Percentiles rank a stretch among this genome's conserved stretches.
Conservation (phyloP, 2,113 vertebrate species). For the Regulus satrapa region DNA sequence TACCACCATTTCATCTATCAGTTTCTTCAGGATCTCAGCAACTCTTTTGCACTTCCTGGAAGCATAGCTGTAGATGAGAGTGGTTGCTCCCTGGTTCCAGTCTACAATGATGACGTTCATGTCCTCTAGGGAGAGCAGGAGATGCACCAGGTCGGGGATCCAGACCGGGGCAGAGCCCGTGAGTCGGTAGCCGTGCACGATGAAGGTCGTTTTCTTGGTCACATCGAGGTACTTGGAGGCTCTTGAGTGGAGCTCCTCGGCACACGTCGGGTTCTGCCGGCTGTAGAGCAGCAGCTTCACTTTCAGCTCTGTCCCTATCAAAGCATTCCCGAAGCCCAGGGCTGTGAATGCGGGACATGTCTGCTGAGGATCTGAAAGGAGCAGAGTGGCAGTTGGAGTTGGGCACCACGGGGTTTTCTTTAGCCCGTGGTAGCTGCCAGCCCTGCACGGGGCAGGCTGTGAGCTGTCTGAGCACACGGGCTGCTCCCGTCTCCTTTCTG, state of each 20-base stretch:
- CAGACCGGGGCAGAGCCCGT: slow-evolving; percentile 85
- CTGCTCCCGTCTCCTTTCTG: not conserved
- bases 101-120: slow-evolving; percentile 89
- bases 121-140: slow-evolving; percentile 77
- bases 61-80: slow-evolving; percentile 81
- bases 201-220: slow-evolving; percentile 79
- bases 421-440: not conserved
- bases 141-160: slow-evolving; percentile 75
- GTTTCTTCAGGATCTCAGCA: slow-evolving; percentile 79
- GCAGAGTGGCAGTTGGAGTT: not conserved
- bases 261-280: slow-evolving; percentile 75
- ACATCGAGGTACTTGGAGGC: slow-evolving; percentile 73
- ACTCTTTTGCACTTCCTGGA: slow-evolving; percentile 78
- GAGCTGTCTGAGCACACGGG: not conserved
- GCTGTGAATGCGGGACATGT: slow-evolving; percentile 83
- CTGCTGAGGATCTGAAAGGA: slow-evolving; percentile 68
- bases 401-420: not conserved
- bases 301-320: slow-evolving; percentile 82
- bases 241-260: slow-evolving; percentile 67
- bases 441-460: not conserved
- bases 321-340: slow-evolving; percentile 76
- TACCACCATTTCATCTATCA: slow-evolving; percentile 86
- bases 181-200: slow-evolving; percentile 87
- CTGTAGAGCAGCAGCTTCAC: slow-evolving; percentile 89
- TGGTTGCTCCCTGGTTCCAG: slow-evolving; percentile 91